Evolutionary conservation across 92 coral and sea anemone genomes (phyloP).

Genomic region (Desmophyllum pertusum): DNA sequence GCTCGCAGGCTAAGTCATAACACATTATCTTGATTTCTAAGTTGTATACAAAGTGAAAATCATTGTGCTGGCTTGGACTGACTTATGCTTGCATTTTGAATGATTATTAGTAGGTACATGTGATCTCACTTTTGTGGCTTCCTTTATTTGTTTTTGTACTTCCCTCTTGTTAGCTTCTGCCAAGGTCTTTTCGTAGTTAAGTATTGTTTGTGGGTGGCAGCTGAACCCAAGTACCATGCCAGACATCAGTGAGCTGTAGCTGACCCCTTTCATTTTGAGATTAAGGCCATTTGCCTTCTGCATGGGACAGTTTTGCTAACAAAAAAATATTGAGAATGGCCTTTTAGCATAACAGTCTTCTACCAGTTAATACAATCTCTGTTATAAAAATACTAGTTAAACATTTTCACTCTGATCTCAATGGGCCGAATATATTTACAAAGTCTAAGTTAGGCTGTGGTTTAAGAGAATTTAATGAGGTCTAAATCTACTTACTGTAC

Average conservation of each 20-base stretch:
- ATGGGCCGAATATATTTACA: too few relatives aligned
- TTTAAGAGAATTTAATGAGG: too few relatives aligned
- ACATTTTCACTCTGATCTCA: too few relatives aligned
- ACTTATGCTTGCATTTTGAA: too few relatives aligned
- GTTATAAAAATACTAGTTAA: too few relatives aligned
- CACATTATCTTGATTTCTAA: background rate
- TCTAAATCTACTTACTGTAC: too few relatives aligned
- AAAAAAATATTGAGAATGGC: too few relatives aligned
- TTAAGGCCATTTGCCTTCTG: constrained; percentile 3
- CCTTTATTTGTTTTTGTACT: background rate
- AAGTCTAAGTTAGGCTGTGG: too few relatives aligned
- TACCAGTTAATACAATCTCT: too few relatives aligned
- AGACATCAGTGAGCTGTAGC: constrained; percentile 36
- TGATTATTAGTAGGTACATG: too few relatives aligned
- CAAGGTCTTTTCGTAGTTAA: constrained; percentile 27
- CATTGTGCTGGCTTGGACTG: background rate
- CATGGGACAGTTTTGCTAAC: constrained; percentile 15
- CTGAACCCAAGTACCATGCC: constrained; percentile 57
- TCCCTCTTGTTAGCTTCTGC: constrained; percentile 8
- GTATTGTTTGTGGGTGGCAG: constrained; percentile 45
- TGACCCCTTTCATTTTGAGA: background rate
- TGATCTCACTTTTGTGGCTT: background rate
- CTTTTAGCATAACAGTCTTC: too few relatives aligned
- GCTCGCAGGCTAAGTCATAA: too few relatives aligned
- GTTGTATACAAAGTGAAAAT: background rate